Percentiles rank a stretch among this genome's conserved stretches.
Evolutionary conservation across 2,113 vertebrate species (phyloP).

Genomic region (Periophthalmus modestus): DNA sequence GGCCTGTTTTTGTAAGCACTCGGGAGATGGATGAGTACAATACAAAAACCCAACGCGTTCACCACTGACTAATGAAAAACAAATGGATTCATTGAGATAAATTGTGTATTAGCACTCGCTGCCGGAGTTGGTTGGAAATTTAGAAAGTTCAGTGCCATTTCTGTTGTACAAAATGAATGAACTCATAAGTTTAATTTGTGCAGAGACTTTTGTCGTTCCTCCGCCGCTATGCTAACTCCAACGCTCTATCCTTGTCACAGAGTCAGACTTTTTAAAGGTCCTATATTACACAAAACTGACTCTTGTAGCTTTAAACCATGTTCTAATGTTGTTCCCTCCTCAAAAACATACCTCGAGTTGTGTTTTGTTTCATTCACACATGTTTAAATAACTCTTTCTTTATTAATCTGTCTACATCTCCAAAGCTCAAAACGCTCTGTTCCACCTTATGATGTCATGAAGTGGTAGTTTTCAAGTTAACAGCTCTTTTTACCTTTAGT

Average conservation of each 20-base stretch:
- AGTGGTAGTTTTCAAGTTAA: too few species aligned
- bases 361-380: too few species aligned
- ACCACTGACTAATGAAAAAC: slow-evolving; percentile 72
- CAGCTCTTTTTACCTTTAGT: too few species aligned
- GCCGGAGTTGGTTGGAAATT: slow-evolving; percentile 66
- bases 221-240: slow-evolving; percentile 42
- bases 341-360: too few species aligned
- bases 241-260: slow-evolving; percentile 43
- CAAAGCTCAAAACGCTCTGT: too few species aligned
- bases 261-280: slow-evolving; percentile 3
- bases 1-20: slow-evolving; percentile 41
- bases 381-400: too few species aligned
- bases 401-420: too few species aligned
- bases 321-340: too few species aligned
- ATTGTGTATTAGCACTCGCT: slow-evolving; percentile 71
- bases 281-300: too few species aligned
- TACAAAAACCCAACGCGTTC: slow-evolving; percentile 53
- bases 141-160: slow-evolving; percentile 77
- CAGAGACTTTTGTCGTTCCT: slow-evolving; percentile 49
- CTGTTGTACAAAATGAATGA: slow-evolving; percentile 68
- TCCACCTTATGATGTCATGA: too few species aligned
- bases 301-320: too few species aligned
- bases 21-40: slow-evolving; percentile 40
- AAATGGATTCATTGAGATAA: slow-evolving; percentile 76
- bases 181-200: slow-evolving; percentile 64